A percentile compares a stretch with the other conserved stretches of the same genome.
Evolutionary conservation across 1,140 invertebrate species (phyloP).

Genomic region (Lucilia cuprina): DNA sequence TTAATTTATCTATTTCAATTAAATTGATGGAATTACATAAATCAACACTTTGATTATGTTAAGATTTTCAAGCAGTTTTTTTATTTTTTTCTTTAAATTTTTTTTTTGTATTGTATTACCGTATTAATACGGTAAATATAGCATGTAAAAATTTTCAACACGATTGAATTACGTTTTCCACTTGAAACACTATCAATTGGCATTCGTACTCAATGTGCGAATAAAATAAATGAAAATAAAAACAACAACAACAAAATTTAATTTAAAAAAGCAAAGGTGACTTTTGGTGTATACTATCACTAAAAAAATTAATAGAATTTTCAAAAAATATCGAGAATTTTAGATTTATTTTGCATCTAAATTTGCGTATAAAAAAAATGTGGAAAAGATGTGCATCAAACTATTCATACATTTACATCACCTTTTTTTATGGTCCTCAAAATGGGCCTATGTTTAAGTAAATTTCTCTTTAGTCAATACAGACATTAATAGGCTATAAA

Average conservation of each 20-base stretch:
- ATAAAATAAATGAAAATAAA: background rate
- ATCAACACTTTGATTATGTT: background rate
- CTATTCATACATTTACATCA: no score
- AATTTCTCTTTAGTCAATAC: no score
- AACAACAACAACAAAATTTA: background rate
- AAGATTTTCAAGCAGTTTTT: background rate
- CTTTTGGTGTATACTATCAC: no score
- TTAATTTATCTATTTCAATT: conserved; percentile 15
- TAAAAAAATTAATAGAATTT: no score
- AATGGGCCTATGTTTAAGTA: no score
- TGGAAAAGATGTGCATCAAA: no score
- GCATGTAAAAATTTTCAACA: conserved; percentile 30
- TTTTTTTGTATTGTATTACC: background rate
- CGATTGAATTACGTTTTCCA: conserved; percentile 34
- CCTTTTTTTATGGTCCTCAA: no score
- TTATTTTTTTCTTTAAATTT: background rate
- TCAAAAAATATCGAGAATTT: no score
- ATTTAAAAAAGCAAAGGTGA: background rate
- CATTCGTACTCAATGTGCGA: conserved; percentile 10
- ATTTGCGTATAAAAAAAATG: no score
- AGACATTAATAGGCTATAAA: no score
- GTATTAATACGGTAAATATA: background rate
- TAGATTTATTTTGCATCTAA: no score
- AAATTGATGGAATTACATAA: background rate
- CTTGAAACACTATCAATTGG: conserved; percentile 27